Evolutionary conservation across 1,140 invertebrate species (phyloP), one percentile per base, ranked within the genome.

Genomic region (Drosophila malerkotliana): DNA sequence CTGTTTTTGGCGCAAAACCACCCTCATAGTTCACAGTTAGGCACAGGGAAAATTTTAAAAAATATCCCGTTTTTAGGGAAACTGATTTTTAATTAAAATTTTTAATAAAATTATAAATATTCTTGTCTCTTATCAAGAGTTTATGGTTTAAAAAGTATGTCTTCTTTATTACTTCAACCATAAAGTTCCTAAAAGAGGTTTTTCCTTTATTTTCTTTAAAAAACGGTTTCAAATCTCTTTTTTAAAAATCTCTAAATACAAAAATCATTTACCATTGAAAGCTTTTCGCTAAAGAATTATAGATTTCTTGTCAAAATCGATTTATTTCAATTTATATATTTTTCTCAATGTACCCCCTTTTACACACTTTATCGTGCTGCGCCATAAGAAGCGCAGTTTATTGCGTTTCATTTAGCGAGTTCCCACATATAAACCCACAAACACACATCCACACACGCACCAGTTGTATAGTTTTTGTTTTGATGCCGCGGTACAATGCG

Each of bases 321-420:
- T n/a, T n/a, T n/a, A n/a, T n/a, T n/a, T n/a, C n/a, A n/a, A n/a
- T n/a, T n/a, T n/a, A n/a, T n/a, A n/a, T 21, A 21, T 21, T 44
- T 14, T 18, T 44, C 41, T n/a, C 44, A 47, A 15, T 14, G 41
- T 18, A 44, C 15, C 41, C 41, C 41, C 48, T 58, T 64, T 63
- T 63, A 68, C 71, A 39, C 58, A 63, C 62, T 59, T 61, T 77
- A 59, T 52, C 63, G 53, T 59, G 72, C 72, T 76, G 72, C 72
- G 62, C 75, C 79, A 82, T 82, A 83, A 75, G 75, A 78, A 78
- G 72, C 75, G 74, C 79, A 79, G 83, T 82, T 75, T 81, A 83
- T 83, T 83, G 75, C 74, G 71, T 78, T 75, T 82, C 63, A 82
- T 81, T 78, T 71, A 82, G 73, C 55, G 72, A 63, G 47, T 60